A percentile compares a stretch with the other conserved stretches of the same genome.
These are phyloP conservation scores for Nymphalis urticae DNA, from an alignment of 2,888 invertebrate species.

Conservation along the genomic window DNA sequence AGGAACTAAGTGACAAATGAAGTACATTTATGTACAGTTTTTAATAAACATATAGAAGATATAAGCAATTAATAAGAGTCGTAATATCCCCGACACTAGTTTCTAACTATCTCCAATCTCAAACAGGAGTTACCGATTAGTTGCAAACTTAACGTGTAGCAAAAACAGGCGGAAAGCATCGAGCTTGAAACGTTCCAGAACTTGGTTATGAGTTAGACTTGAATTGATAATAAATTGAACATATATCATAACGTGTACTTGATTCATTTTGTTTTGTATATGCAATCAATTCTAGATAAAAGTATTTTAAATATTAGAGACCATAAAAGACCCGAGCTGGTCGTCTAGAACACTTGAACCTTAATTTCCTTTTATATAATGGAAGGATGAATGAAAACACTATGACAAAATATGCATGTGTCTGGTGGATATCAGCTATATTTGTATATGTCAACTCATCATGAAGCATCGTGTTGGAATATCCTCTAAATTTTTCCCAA, in stretches of 20 bases:
- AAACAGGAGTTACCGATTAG: slow-evolving; percentile 21
- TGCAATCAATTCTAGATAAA: not conserved
- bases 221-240: not conserved
- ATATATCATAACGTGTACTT: not conserved
- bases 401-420: no score
- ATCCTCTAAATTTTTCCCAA: no score
- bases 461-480: no score
- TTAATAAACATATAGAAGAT: not conserved
- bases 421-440: no score
- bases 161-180: slow-evolving; percentile 22
- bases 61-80: slow-evolving; percentile 6
- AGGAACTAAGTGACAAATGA: no score
- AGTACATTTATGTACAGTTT: not conserved
- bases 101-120: slow-evolving; percentile 19
- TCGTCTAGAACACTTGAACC: no score
- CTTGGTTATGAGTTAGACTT: slow-evolving; percentile 11
- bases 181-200: slow-evolving; percentile 3
- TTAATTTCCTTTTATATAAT: no score
- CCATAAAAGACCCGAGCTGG: no score
- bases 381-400: no score
- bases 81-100: slow-evolving; percentile 7
- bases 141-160: slow-evolving; percentile 21
- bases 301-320: no score
- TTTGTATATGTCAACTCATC: no score
- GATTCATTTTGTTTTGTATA: not conserved